These are phyloP conservation scores for Eulacestoma nigropectus DNA, from an alignment of 2,113 vertebrate genomes.

Conservation along the genomic window DNA sequence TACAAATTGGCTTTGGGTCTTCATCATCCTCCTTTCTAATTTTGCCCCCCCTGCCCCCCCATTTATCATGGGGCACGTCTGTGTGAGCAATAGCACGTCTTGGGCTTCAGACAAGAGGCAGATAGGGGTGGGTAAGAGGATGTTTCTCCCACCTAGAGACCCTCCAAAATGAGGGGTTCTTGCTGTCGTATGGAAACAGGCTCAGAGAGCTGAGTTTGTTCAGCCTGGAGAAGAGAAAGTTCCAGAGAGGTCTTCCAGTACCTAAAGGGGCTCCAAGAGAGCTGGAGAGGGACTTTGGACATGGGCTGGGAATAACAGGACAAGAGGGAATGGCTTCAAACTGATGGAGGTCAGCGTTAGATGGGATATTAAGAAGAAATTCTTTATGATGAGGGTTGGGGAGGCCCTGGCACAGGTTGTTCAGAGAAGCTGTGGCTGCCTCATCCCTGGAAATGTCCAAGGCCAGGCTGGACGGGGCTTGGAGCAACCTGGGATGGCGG, in stretches of 20 bases:
- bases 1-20: neutral
- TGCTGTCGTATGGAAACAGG: neutral
- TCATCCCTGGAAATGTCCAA: neutral
- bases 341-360: neutral
- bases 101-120: neutral
- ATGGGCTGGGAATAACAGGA: neutral
- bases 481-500: accelerated
- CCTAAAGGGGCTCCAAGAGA: neutral
- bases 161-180: neutral
- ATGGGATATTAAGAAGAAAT: neutral
- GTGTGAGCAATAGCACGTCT: neutral
- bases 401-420: too few species aligned
- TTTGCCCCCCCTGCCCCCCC: neutral
- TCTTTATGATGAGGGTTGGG: neutral
- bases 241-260: neutral
- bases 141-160: neutral
- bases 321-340: neutral
- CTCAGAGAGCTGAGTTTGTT: neutral
- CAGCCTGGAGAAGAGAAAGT: neutral
- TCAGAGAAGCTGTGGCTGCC: neutral
- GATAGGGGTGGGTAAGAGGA: neutral
- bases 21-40: neutral
- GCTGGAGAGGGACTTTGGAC: neutral
- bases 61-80: neutral
- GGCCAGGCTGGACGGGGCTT: accelerated